A percentile compares a stretch with the other conserved stretches of the same genome.
These are phyloP conservation scores for Bradypodion ventrale DNA, from an alignment of 2,797 vertebrate genomes.

Conservation along the genomic window DNA sequence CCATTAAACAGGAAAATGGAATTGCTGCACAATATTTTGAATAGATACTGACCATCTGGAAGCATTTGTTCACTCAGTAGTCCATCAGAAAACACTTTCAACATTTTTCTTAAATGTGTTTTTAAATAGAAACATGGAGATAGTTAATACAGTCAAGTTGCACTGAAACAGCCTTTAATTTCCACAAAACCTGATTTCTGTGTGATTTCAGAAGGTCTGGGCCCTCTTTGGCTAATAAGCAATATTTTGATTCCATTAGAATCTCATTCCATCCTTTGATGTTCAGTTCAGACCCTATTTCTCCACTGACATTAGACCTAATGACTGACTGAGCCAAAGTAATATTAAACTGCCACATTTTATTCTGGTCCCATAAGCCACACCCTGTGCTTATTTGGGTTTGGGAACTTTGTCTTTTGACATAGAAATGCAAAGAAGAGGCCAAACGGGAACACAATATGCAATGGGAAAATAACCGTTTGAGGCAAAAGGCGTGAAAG, in stretches of 20 bases:
- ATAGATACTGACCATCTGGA: not conserved
- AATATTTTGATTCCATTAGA: not conserved
- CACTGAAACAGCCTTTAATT: not conserved
- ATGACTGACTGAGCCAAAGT: not conserved
- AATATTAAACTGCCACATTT: not conserved
- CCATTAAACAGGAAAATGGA: not conserved
- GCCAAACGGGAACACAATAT: too few relatives aligned
- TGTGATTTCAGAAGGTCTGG: not conserved
- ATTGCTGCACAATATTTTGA: not conserved
- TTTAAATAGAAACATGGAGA: not conserved
- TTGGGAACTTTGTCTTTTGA: not conserved
- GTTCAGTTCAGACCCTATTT: not conserved
- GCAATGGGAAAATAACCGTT: too few relatives aligned
- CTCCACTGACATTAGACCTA: not conserved
- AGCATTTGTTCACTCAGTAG: not conserved
- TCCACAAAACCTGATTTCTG: not conserved
- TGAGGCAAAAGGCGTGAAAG: too few relatives aligned
- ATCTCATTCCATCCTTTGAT: not conserved
- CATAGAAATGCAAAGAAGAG: too few relatives aligned
- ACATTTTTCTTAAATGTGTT: not conserved
- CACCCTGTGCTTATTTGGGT: conserved; percentile 20
- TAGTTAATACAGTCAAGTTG: not conserved
- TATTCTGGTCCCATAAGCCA: not conserved
- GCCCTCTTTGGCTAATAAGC: not conserved
- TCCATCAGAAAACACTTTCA: not conserved